Conservation (phyloP, 64 coral and sea anemone species). For the Actinia equina region DNA sequence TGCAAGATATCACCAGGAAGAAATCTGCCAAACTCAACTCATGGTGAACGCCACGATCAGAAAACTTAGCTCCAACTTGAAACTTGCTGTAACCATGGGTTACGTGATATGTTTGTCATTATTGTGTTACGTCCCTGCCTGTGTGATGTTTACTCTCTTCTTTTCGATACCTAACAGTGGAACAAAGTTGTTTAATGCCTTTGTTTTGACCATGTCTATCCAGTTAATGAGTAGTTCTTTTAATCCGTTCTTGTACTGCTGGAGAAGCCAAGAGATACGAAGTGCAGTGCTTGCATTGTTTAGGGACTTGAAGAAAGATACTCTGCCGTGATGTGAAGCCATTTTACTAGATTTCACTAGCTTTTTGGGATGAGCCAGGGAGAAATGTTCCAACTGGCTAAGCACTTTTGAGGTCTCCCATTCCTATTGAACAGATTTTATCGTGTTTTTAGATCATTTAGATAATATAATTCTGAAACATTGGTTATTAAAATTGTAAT, state of each 20-base stretch:
- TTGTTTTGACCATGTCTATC: background rate
- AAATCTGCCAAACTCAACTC: background rate
- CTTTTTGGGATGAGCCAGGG: no score
- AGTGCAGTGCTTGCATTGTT: background rate
- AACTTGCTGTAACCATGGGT: conserved; percentile 9
- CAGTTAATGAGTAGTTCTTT: conserved; percentile 12
- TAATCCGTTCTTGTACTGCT: conserved; percentile 9
- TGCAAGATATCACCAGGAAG: background rate
- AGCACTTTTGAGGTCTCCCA: no score
- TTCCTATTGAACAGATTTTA: no score
- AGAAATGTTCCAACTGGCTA: no score
- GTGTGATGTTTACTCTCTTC: background rate
- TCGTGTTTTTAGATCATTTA: no score
- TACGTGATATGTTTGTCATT: background rate
- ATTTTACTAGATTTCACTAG: no score
- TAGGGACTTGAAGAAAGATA: background rate
- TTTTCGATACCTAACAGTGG: background rate
- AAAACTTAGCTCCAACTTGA: background rate
- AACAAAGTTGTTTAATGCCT: background rate
- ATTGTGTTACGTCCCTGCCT: background rate
- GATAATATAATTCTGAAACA: no score
- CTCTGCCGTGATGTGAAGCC: background rate
- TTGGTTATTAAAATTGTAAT: no score
- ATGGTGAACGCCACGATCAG: background rate
- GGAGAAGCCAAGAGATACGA: background rate